Evolutionary conservation across 2,888 invertebrate species (phyloP).

Genomic region (Trypoxylon attenuatum): DNA sequence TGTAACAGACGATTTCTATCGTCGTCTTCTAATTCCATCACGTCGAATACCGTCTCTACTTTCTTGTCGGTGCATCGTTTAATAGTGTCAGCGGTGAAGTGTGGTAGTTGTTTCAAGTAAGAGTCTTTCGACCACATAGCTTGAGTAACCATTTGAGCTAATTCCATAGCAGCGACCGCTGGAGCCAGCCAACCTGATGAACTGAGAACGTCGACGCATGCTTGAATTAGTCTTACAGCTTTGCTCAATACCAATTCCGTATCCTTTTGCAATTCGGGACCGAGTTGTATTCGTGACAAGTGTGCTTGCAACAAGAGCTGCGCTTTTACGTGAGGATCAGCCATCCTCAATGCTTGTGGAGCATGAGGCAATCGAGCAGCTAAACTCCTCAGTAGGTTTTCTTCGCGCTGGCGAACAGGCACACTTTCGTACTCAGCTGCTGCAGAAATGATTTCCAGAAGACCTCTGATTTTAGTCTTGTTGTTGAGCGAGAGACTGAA

Average conservation of each 20-base stretch:
- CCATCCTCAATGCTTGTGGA: conserved; percentile 69
- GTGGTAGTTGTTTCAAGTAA: conserved; percentile 96
- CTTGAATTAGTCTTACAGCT: conserved; percentile 91
- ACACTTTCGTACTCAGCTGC: conserved; percentile 98
- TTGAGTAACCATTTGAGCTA: conserved; percentile 99
- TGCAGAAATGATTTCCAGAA: conserved; percentile 97
- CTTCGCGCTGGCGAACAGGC: conserved; percentile 96
- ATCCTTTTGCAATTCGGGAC: conserved; percentile 97
- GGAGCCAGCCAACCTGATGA: conserved; percentile 99
- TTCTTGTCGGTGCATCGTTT: conserved; percentile 93
- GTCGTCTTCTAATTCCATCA: conserved; percentile 96
- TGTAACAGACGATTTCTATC: conserved; percentile 87
- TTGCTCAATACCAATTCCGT: conserved; percentile 92
- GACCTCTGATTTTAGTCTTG: conserved; percentile 97
- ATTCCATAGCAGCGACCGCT: conserved; percentile 99
- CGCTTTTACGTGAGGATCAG: conserved; percentile 98
- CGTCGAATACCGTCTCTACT: conserved; percentile 95
- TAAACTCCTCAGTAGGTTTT: conserved; percentile 85
- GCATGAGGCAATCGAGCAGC: conserved; percentile 81
- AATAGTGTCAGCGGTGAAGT: conserved; percentile 92
- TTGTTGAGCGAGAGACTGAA: conserved; percentile 97
- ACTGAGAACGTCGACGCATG: conserved; percentile 95
- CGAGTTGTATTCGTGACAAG: conserved; percentile 93
- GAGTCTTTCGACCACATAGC: conserved; percentile 99
- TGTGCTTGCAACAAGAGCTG: conserved; percentile 97